Percentiles rank a stretch among this genome's conserved stretches.
Conservation (phyloP, 2,113 vertebrate genomes). For the Gallinago undulata region DNA sequence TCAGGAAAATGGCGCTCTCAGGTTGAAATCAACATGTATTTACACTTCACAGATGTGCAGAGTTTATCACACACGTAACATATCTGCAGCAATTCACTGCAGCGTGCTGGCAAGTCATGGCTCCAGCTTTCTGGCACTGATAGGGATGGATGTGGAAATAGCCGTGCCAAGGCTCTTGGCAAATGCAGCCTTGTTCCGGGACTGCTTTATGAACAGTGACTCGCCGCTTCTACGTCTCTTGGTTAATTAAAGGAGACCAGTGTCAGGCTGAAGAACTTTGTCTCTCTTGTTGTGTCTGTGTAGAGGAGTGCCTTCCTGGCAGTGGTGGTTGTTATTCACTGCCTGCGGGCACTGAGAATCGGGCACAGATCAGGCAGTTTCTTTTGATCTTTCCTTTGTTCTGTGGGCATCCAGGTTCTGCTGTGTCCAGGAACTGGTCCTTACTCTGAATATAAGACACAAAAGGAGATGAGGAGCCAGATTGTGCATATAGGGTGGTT, state of each 20-base stretch:
- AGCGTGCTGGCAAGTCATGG: background rate
- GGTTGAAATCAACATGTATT: background rate
- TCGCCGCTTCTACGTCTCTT: rapidly evolving
- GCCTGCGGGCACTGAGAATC: background rate
- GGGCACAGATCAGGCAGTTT: background rate
- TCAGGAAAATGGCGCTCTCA: background rate
- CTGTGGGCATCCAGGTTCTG: background rate
- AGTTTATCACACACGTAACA: background rate
- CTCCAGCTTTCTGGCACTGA: background rate
- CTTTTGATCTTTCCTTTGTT: background rate
- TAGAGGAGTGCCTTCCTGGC: background rate
- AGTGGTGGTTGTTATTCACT: background rate
- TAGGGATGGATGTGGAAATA: background rate
- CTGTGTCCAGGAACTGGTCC: background rate
- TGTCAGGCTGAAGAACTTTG: background rate
- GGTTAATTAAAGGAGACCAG: background rate
- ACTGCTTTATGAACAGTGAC: background rate
- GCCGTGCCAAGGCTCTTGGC: background rate
- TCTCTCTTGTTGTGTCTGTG: background rate
- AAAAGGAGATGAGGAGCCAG: background rate
- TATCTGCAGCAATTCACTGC: background rate
- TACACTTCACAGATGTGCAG: background rate
- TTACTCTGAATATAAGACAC: background rate
- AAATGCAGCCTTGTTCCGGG: background rate
- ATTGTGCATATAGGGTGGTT: background rate